Conservation (phyloP, 2,113 vertebrate genomes). For the Ctenodactylus gundi region DNA sequence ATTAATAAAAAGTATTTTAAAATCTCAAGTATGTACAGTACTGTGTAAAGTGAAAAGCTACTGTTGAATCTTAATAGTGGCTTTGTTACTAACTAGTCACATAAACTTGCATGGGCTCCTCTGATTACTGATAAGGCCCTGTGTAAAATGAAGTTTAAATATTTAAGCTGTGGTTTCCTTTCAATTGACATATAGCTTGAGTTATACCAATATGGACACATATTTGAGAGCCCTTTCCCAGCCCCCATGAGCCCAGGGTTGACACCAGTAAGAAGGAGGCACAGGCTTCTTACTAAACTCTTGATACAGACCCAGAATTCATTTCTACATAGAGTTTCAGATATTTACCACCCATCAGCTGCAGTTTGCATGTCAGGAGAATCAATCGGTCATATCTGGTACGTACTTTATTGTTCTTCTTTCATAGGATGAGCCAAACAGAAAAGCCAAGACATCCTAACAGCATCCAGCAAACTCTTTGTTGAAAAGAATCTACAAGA, state of each 20-base stretch:
- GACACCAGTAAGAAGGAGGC: background rate
- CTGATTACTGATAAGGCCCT: background rate
- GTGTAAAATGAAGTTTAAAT: background rate
- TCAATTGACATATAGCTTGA: background rate
- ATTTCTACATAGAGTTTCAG: background rate
- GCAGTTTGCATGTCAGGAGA: background rate
- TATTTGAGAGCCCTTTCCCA: background rate
- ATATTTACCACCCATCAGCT: background rate
- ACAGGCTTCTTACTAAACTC: background rate
- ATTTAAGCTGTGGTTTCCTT: background rate
- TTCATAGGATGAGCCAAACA: background rate
- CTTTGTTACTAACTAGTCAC: background rate
- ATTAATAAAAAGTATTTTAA: background rate
- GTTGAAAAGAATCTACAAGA: constrained; percentile 54
- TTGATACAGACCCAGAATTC: background rate
- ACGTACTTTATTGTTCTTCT: background rate
- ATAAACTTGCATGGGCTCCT: background rate
- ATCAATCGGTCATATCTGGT: background rate
- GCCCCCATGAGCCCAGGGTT: background rate
- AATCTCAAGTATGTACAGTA: background rate
- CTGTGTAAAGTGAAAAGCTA: background rate
- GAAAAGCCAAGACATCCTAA: constrained; percentile 26
- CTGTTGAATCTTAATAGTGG: background rate
- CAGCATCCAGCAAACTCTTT: constrained; percentile 16
- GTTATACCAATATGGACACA: background rate